Base-by-base conservation (phyloP, 2,888 invertebrate species). In the Pristionchus exspectatus region DNA sequence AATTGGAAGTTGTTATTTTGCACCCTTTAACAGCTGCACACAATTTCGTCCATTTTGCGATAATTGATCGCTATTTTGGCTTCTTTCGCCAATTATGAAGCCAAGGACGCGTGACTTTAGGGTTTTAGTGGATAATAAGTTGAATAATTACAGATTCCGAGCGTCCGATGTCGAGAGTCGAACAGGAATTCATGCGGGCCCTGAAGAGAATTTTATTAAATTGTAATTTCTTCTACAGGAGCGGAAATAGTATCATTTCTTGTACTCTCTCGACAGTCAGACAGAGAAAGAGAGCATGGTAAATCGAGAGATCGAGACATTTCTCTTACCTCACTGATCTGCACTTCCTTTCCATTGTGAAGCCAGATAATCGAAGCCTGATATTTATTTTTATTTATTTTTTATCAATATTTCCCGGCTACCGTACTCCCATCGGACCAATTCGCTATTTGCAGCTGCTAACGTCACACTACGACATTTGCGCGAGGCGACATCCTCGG, bases 351-450 rank as follows among this genome's bases (percentile, higher is more conserved):
- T n/a, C 81, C 81, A n/a, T 81, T 27, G 50, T 81, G 81, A 14
- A 81, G 50, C 81, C 81, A 81, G 50, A 81, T 33, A 54, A 81
- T 81, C n/a, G 44, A 24, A 10, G 81, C 81, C 81, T 81, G 50
- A 54, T 54, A 2, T 16, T 10, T 12, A 3, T 33, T 72, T 72
- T 3, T 30, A 18, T 72, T 72, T 4, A 21, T 7, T n/a, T 63
- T 18, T 63, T 63, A 63, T 59, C 59, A 24, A 10, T 63, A 21
- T 63, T 21, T n/a, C 21, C 24, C 63, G 14, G 59, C 33, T 72
- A 33, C 30, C 30, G 27, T 72, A 72, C 18, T 33, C 5, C 18
- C 33, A 33, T 72, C 72, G 30, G 16, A 72, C 33, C 30, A 72
- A 30, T 14, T 69, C 27, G n/a, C 12, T 69, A 69, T 63, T 21